A percentile compares a stretch with the other conserved stretches of the same genome.
Conservation (phyloP, 2,888 invertebrate genomes). For the Apamea anceps region DNA sequence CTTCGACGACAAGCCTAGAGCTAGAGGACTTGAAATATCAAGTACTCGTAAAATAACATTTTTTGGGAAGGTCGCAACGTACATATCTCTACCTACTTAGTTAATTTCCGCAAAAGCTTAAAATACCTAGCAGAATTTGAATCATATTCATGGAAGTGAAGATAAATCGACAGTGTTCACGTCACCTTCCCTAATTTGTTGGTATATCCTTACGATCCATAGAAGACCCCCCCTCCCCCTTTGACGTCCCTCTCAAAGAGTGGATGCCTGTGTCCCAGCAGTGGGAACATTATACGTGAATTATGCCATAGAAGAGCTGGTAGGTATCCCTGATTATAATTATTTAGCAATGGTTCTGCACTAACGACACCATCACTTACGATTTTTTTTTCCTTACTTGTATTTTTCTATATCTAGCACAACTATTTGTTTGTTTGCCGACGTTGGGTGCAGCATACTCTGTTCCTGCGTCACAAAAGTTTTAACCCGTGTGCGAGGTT, state of each 20-base stretch:
- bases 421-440: conserved; percentile 26
- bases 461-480: conserved; percentile 23
- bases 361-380: not conserved
- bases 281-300: too few species aligned
- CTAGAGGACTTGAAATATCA: not conserved
- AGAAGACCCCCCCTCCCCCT: not conserved
- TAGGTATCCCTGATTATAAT: not conserved
- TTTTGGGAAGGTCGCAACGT: not conserved
- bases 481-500: conserved; percentile 25
- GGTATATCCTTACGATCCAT: not conserved
- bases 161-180: not conserved
- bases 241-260: too few species aligned
- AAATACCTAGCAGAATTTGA: not conserved
- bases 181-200: not conserved
- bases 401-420: not conserved
- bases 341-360: not conserved
- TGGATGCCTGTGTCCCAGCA: too few species aligned
- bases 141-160: not conserved
- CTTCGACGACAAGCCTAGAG: too few species aligned
- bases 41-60: not conserved
- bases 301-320: not conserved
- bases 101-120: not conserved
- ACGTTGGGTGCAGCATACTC: conserved; percentile 4
- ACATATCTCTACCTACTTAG: not conserved
- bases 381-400: not conserved